Base-by-base conservation (phyloP, 2,797 vertebrate species). In the Loris lydekkerianus region DNA sequence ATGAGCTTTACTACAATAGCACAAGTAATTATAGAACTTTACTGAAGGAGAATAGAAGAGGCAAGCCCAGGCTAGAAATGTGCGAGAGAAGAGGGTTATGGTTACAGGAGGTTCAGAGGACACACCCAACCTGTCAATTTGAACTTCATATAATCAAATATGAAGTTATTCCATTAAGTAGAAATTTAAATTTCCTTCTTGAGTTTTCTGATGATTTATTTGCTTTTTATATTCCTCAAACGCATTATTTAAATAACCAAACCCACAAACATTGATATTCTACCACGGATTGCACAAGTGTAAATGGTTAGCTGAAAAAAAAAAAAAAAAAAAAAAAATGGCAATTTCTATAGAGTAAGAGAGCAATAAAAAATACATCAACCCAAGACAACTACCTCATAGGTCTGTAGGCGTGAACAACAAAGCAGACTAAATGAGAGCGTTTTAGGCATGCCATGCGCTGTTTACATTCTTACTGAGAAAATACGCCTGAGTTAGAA, bases 291-390 rank as follows among this genome's bases (percentile, higher is more conserved):
- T 76, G 7, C 3, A 34, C 43, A 95, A 69, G 17, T 60, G 9
- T 65, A 92, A 95, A 67, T 67, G 65, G 37, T 93, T 89, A 96
- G 94, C 58, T 60, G 37, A 53, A 82, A 75, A 86, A 85, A 63
- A 53, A 53, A 53, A 49, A 58, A 82, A 75, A 80, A 85, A 63
- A 72, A 25, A 88, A 81, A n/a, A n/a, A n/a, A n/a, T n/a, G 34
- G 7, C 49, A 49, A 93, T 96, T 97, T 70, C 93, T 46, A 49
- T 25, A 93, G 11, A 95, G 60, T 76, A n/a, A 94, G 96, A 93
- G 14, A 92, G 46, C 61, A 94, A 77, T 96, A 94, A 90, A 95
- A 97, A 94, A 86, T 61, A 75, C 10, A 94, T 34, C 46, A 80
- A 11, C 49, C 23, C n/a, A 63, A 31, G 61, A 65, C 15, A 82